These are phyloP conservation scores for Thumatha senex DNA, from an alignment of 2,888 invertebrate species.

Conservation along the genomic window DNA sequence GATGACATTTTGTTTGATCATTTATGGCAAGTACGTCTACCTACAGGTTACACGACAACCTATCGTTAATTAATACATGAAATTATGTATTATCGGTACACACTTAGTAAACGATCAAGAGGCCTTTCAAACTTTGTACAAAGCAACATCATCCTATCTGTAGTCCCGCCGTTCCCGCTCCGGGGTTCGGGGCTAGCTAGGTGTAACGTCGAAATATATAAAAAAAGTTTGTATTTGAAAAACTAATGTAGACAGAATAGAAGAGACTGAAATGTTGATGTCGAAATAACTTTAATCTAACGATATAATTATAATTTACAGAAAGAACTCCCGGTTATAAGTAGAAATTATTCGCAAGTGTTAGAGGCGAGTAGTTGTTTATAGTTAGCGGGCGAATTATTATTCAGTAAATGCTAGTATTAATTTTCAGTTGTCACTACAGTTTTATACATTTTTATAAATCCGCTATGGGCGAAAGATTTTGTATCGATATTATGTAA, in stretches of 20 bases:
- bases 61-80: constrained; percentile 16
- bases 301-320: constrained; percentile 33
- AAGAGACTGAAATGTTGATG: constrained; percentile 45
- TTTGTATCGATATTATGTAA: constrained; percentile 67
- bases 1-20: constrained; percentile 10
- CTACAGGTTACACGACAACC: constrained; percentile 5
- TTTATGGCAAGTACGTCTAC: constrained; percentile 4
- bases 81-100: constrained; percentile 34
- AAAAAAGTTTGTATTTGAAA: constrained; percentile 21
- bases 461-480: constrained; percentile 68
- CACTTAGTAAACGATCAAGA: constrained; percentile 35
- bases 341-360: constrained; percentile 28
- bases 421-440: constrained; percentile 51
- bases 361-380: constrained; percentile 30
- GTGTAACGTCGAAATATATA: too few relatives aligned
- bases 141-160: too few relatives aligned
- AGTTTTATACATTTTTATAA: constrained; percentile 78
- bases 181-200: too few relatives aligned
- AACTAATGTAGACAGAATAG: constrained; percentile 36
- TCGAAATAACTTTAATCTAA: constrained; percentile 32
- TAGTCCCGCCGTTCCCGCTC: too few relatives aligned
- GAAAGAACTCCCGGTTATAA: constrained; percentile 27
- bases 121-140: constrained; percentile 35
- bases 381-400: constrained; percentile 38
- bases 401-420: constrained; percentile 51